Conservation (phyloP, 2,797 vertebrate species). For the Percopsis omiscomaycus region DNA sequence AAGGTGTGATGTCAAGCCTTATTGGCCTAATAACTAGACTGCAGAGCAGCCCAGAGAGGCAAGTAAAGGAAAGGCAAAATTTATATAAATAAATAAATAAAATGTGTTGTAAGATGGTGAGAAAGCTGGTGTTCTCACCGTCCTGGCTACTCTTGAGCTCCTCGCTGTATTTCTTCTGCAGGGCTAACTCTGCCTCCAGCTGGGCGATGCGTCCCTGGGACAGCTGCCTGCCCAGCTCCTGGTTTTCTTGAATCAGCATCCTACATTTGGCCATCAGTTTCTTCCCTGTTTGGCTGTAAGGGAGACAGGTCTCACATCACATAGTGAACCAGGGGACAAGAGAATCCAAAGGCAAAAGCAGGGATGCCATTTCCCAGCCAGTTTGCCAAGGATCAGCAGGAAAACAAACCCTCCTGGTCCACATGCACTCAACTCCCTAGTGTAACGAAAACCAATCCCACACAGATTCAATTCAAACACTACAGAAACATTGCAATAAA, state of each 20-base stretch:
- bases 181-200: constrained; percentile 97
- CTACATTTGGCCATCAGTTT: constrained; percentile 99
- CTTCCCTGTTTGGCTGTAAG: constrained; percentile 99
- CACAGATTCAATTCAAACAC: no score
- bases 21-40: no score
- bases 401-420: background rate
- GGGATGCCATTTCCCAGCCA: constrained; percentile 25
- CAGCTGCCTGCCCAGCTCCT: constrained; percentile 97
- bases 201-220: constrained; percentile 99
- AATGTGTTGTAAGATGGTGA: background rate
- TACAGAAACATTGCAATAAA: no score
- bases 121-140: constrained; percentile 78
- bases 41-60: background rate
- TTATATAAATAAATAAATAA: background rate
- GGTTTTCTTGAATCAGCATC: constrained; percentile 99
- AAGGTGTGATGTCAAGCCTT: no score
- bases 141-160: constrained; percentile 99
- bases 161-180: constrained; percentile 99
- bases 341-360: constrained; percentile 38
- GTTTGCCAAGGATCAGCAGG: background rate
- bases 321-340: constrained; percentile 79
- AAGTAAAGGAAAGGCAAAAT: background rate
- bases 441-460: no score
- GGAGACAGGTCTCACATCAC: constrained; percentile 98
- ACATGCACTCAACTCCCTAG: background rate